These are phyloP conservation scores for Pachyramphus minor DNA, from an alignment of 2,113 vertebrate genomes.

Conservation along the genomic window DNA sequence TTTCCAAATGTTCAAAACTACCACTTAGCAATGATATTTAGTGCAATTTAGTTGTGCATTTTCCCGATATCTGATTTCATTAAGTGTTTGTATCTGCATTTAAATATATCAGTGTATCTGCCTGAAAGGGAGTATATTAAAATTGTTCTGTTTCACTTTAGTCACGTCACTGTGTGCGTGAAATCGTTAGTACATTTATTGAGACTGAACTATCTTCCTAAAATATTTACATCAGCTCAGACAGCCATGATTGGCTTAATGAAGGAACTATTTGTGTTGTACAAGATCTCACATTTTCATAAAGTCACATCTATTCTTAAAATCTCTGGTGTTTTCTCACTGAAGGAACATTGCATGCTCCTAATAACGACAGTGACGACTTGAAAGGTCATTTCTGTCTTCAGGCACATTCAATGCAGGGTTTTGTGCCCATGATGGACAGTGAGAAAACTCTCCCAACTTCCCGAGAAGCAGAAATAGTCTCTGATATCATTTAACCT, in stretches of 20 bases:
- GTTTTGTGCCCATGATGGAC: neutral
- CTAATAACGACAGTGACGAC: neutral
- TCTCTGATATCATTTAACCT: neutral
- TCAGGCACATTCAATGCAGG: neutral
- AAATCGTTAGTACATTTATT: no score
- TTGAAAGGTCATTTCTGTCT: neutral
- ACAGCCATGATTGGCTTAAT: neutral
- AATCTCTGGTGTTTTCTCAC: neutral
- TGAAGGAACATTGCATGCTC: neutral
- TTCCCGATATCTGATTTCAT: neutral
- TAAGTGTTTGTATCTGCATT: neutral
- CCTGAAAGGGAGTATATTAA: neutral
- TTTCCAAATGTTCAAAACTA: neutral
- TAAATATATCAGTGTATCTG: neutral
- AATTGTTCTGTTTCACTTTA: neutral
- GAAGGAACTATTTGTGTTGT: fast-evolving
- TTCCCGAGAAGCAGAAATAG: neutral
- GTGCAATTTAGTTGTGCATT: neutral
- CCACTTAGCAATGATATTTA: neutral
- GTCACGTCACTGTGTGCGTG: neutral
- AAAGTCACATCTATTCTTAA: neutral
- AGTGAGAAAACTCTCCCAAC: neutral
- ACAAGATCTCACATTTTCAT: neutral
- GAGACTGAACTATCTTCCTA: neutral
- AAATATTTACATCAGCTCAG: neutral